phyloP scores from a whole-genome alignment of 2,888 invertebrate species.

The Gnatocerus cornutus region DNA sequence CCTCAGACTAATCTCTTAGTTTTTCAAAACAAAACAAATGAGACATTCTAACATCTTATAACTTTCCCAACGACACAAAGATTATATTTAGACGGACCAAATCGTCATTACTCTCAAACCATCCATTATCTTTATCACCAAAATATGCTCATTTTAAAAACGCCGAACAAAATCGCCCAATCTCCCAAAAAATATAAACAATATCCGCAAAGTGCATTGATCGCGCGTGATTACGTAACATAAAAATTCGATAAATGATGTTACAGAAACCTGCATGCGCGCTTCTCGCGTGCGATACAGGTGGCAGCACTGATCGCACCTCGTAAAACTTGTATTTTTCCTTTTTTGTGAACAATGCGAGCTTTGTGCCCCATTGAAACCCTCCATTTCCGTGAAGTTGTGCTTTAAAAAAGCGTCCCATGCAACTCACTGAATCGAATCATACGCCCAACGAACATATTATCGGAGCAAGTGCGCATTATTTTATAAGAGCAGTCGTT shows the following conservation, averaged over 20 bases:
- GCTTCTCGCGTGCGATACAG: neutral
- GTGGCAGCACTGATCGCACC: slow-evolving; percentile 20
- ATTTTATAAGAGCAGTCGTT: slow-evolving; percentile 67
- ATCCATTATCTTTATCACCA: too few relatives aligned
- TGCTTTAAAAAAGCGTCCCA: slow-evolving; percentile 35
- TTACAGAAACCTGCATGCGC: slow-evolving; percentile 13
- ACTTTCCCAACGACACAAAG: slow-evolving; percentile 21
- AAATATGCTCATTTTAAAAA: too few relatives aligned
- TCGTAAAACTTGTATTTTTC: neutral
- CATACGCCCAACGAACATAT: slow-evolving; percentile 66
- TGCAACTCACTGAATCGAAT: slow-evolving; percentile 62
- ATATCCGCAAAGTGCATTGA: slow-evolving; percentile 6
- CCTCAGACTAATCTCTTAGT: slow-evolving; percentile 25
- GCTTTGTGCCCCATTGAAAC: slow-evolving; percentile 17
- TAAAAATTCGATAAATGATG: slow-evolving; percentile 4
- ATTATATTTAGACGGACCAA: slow-evolving; percentile 39
- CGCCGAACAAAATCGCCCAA: too few relatives aligned
- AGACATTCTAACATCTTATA: slow-evolving; percentile 14
- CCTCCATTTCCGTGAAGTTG: slow-evolving; percentile 27
- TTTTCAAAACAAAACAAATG: slow-evolving; percentile 38
- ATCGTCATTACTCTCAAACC: slow-evolving; percentile 23
- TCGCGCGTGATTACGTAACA: neutral
- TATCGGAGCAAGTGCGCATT: slow-evolving; percentile 67
- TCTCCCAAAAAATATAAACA: too few relatives aligned
- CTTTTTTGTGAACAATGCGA: slow-evolving; percentile 36